These are phyloP conservation scores for Zonotrichia albicollis DNA, from an alignment of 2,797 vertebrate species.

Conservation along the genomic window DNA sequence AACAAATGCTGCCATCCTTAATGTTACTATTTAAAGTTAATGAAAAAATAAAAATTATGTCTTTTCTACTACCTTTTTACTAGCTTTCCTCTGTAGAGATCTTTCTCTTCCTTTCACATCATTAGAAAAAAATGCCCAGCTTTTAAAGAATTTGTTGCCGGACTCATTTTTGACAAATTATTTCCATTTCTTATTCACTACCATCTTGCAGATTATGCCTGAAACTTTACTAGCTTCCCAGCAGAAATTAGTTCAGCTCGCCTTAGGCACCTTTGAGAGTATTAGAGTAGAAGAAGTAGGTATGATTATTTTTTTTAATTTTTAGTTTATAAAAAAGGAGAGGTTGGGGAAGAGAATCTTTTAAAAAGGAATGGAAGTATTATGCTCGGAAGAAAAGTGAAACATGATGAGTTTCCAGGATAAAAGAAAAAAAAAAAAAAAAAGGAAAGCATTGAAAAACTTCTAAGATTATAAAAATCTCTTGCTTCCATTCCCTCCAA, in stretches of 20 bases:
- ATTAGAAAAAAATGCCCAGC: neutral
- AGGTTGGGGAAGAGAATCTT: neutral
- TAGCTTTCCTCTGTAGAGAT: neutral
- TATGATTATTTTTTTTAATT: neutral
- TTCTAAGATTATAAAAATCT: neutral
- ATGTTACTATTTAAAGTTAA: neutral
- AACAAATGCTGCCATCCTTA: neutral
- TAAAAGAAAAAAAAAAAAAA: neutral
- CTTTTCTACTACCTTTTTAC: neutral
- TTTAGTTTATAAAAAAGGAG: neutral
- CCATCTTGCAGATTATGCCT: neutral
- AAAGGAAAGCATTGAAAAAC: neutral
- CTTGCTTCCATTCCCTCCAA: neutral
- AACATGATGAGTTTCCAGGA: neutral
- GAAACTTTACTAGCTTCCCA: neutral
- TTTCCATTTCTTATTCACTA: neutral
- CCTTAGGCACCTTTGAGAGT: neutral
- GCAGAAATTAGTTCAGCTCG: neutral
- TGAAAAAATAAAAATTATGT: neutral
- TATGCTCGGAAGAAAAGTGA: neutral
- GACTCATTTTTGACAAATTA: neutral
- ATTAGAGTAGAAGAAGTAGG: neutral
- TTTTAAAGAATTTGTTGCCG: neutral
- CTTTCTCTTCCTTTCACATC: neutral
- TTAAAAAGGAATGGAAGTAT: neutral